A percentile compares a stretch with the other conserved stretches of the same genome.
These are phyloP conservation scores for Cirrhinus molitorella DNA, from an alignment of 2,797 vertebrate genomes.

Conservation along the genomic window DNA sequence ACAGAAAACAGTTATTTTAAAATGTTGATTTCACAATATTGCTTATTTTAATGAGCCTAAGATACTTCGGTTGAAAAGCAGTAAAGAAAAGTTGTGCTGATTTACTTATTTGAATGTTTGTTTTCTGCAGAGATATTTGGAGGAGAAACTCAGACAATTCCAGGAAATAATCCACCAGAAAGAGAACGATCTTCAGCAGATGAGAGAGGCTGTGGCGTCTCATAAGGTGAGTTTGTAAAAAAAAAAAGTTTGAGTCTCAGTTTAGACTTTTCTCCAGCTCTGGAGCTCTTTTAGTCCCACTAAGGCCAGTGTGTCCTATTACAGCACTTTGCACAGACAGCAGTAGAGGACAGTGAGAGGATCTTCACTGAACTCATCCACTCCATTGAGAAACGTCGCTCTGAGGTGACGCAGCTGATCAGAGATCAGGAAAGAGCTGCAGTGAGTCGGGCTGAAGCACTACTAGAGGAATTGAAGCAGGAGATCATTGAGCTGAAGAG, in stretches of 20 bases:
- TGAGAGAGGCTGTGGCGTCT: neutral
- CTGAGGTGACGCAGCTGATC: neutral
- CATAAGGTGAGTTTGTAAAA: no score
- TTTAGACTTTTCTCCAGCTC: no score
- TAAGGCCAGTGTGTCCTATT: neutral
- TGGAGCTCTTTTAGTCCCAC: no score
- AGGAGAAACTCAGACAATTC: neutral
- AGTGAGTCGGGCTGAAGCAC: slow-evolving; percentile 16
- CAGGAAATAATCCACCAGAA: neutral
- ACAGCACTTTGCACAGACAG: neutral
- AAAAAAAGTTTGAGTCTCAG: no score
- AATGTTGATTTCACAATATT: no score
- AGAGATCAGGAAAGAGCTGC: slow-evolving; percentile 26
- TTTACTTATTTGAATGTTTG: no score
- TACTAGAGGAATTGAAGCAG: slow-evolving; percentile 13
- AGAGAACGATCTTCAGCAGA: no score
- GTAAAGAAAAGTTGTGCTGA: no score
- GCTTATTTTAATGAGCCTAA: neutral
- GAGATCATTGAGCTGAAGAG: slow-evolving; percentile 7
- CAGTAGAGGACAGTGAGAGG: neutral
- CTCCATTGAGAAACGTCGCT: neutral
- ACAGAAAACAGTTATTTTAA: no score
- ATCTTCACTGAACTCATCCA: slow-evolving; percentile 19
- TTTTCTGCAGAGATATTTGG: neutral
- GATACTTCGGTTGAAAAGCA: no score